Evolutionary conservation across 37 sponge, comb jelly and placozoan genomes (phyloP).

Genomic region (Spongia lamella): DNA sequence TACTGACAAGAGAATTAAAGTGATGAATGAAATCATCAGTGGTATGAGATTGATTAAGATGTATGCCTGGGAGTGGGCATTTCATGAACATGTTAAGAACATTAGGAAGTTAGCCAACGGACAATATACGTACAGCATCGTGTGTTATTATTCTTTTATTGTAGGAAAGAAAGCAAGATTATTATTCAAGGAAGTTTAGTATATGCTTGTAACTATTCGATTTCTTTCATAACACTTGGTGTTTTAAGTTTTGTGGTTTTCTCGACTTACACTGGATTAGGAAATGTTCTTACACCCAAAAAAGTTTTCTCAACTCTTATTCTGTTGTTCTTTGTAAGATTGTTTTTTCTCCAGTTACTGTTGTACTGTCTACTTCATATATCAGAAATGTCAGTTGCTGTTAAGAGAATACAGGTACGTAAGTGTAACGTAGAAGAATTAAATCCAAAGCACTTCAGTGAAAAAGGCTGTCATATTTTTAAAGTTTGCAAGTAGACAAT

Average conservation of each 20-base stretch:
- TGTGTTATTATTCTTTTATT: no score
- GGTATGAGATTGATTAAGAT: slow-evolving; percentile 15
- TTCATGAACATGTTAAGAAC: not conserved
- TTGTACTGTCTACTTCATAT: slow-evolving; percentile 2
- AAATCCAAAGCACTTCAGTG: no score
- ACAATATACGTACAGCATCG: no score
- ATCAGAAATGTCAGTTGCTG: slow-evolving; percentile 42
- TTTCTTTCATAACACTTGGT: no score
- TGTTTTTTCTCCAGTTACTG: slow-evolving; percentile 1
- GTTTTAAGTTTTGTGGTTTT: no score
- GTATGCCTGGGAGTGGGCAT: slow-evolving; percentile 11
- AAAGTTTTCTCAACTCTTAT: slow-evolving; percentile 38
- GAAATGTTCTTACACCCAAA: slow-evolving; percentile 15
- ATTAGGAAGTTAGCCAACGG: not conserved
- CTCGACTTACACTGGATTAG: not conserved
- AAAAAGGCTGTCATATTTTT: no score
- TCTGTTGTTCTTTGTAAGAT: slow-evolving; percentile 11
- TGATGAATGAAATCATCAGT: slow-evolving; percentile 7
- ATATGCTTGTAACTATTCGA: no score
- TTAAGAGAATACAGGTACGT: slow-evolving; percentile 48
- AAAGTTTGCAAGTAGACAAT: no score
- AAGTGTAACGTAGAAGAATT: no score
- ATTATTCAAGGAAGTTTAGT: no score
- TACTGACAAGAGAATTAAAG: not conserved
- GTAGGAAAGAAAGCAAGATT: no score